These are phyloP conservation scores for Palythoa heliodiscus DNA, from an alignment of 92 coral and sea anemone genomes.

Conservation along the genomic window DNA sequence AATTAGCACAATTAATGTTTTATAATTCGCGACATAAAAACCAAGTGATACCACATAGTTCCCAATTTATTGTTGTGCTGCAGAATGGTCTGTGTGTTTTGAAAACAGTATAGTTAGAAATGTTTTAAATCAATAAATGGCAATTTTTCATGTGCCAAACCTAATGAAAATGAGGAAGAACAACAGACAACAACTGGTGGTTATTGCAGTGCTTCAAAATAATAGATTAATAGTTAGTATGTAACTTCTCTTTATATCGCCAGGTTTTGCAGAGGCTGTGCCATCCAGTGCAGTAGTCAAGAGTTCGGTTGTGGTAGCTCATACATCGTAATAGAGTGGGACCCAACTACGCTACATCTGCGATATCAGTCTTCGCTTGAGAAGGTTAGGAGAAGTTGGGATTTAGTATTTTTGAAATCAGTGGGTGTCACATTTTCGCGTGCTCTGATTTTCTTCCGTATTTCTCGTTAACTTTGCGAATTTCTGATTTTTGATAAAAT, in stretches of 20 bases:
- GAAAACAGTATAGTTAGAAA: no score
- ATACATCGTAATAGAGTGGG: constrained; percentile 95
- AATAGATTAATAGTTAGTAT: neutral
- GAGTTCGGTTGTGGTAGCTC: constrained; percentile 86
- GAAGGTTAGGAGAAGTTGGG: constrained; percentile 51
- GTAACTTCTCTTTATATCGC: neutral
- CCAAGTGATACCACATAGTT: no score
- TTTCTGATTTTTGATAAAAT: no score
- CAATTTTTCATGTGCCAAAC: neutral
- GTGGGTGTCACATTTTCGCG: no score
- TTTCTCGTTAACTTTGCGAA: no score
- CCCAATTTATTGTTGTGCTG: no score
- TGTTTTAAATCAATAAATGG: neutral
- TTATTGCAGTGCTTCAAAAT: neutral
- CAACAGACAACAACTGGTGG: neutral
- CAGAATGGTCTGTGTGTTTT: no score
- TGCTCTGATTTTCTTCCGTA: no score
- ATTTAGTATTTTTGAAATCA: neutral
- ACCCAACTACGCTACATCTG: constrained; percentile 98
- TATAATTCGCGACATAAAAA: no score
- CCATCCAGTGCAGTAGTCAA: constrained; percentile 77
- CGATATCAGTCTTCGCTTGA: constrained; percentile 95
- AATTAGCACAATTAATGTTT: no score
- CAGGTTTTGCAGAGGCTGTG: constrained; percentile 94
- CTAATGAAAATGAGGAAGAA: neutral